These are phyloP conservation scores for Poeciliopsis prolifica DNA, from an alignment of 2,113 vertebrate species.

Conservation along the genomic window DNA sequence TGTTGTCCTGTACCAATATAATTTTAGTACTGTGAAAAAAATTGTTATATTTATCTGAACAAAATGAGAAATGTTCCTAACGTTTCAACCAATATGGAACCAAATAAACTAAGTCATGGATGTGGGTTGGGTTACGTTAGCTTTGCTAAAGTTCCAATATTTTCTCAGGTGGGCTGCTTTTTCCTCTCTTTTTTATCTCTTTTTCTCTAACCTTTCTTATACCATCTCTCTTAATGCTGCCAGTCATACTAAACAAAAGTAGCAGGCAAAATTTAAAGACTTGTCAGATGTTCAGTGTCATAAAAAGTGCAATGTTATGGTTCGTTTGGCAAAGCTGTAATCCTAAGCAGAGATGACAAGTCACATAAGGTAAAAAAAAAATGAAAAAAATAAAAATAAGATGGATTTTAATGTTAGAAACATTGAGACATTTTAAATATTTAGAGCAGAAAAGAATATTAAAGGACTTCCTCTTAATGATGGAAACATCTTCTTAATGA, in stretches of 20 bases:
- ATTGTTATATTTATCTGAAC: background rate
- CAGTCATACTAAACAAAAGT: background rate
- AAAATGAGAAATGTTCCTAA: slow-evolving; percentile 9
- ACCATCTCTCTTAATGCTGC: background rate
- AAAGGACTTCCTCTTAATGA: no score
- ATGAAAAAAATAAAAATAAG: no score
- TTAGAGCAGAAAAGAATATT: no score
- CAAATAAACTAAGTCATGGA: background rate
- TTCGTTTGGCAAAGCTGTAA: background rate
- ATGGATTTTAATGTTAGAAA: no score
- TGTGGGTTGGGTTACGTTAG: no score
- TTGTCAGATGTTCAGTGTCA: background rate
- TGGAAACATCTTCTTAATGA: no score
- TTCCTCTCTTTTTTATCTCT: background rate
- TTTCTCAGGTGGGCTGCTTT: background rate
- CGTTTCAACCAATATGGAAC: slow-evolving; percentile 19
- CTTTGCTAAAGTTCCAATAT: no score
- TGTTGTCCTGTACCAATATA: no score
- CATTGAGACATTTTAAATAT: no score
- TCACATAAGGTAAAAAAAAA: no score
- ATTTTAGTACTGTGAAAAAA: no score
- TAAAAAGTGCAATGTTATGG: background rate
- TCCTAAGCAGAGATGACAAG: background rate
- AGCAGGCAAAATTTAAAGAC: background rate
- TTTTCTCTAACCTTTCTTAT: background rate